These are phyloP conservation scores for Tragelaphus buxtoni DNA, from an alignment of 2,113 vertebrate genomes.

Conservation along the genomic window DNA sequence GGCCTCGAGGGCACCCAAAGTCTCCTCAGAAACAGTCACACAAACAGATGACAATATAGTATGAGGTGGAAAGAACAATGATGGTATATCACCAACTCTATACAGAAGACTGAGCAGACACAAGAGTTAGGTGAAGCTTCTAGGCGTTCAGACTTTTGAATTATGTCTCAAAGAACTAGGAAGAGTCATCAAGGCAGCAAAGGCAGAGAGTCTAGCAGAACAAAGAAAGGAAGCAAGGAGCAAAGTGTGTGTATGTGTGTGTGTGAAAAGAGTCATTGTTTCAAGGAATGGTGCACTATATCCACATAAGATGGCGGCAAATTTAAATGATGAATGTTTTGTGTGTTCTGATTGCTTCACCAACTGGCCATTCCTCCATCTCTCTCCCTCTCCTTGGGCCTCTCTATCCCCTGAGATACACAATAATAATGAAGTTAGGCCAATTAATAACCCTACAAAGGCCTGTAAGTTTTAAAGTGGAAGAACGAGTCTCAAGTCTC, in stretches of 20 bases:
- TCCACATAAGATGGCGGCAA: rapidly evolving
- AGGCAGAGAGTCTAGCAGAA: neutral
- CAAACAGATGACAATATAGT: neutral
- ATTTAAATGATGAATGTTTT: neutral
- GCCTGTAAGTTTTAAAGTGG: neutral
- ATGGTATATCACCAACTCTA: neutral
- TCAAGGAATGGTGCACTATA: neutral
- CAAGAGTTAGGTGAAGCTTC: neutral
- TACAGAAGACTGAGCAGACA: neutral
- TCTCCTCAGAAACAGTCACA: neutral
- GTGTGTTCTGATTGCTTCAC: neutral
- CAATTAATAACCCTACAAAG: neutral
- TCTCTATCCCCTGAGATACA: neutral
- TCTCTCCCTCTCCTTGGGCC: neutral
- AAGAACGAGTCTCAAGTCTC: neutral
- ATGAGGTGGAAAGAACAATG: neutral
- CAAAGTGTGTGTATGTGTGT: neutral
- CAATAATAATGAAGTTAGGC: neutral
- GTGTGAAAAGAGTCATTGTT: neutral
- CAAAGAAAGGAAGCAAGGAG: neutral
- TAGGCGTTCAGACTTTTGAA: neutral
- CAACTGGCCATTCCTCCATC: neutral
- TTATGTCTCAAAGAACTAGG: neutral
- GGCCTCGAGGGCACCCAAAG: neutral
- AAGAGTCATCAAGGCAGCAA: neutral